Percentiles rank a stretch among this genome's conserved stretches.
Evolutionary conservation across 2,888 invertebrate genomes (phyloP).

Genomic region (Chrysotoxum bicinctum): DNA sequence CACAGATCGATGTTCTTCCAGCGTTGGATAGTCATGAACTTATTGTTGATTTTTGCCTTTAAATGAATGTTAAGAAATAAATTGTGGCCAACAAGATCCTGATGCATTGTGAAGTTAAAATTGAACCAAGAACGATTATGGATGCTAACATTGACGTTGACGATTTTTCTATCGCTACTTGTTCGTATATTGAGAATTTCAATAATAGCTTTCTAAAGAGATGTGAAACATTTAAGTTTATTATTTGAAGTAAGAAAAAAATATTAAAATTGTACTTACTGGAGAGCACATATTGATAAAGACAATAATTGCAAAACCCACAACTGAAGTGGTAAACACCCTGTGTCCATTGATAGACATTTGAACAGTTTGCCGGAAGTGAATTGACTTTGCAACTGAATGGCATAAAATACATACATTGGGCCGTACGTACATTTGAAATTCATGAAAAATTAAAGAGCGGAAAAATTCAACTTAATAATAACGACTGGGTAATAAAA

Average conservation of each 20-base stretch:
- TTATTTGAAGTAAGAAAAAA: background rate
- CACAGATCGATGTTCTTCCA: slow-evolving; percentile 62
- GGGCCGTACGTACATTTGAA: background rate
- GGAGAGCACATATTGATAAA: slow-evolving; percentile 2
- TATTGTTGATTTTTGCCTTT: slow-evolving; percentile 10
- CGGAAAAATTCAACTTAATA: slow-evolving; percentile 3
- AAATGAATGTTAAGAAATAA: slow-evolving; percentile 42
- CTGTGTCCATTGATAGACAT: slow-evolving; percentile 12
- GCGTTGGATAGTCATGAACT: slow-evolving; percentile 23
- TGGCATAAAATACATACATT: background rate
- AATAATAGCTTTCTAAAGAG: slow-evolving; percentile 32
- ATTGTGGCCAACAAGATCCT: slow-evolving; percentile 39
- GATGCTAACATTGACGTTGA: slow-evolving; percentile 28
- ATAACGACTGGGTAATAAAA: background rate
- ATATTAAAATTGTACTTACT: background rate
- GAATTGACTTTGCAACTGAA: background rate
- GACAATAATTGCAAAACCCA: slow-evolving; percentile 3
- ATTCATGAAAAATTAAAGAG: background rate
- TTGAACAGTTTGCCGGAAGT: background rate
- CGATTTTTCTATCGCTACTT: slow-evolving; percentile 27
- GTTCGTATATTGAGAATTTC: slow-evolving; percentile 39
- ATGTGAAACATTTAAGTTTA: background rate
- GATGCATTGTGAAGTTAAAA: slow-evolving; percentile 41
- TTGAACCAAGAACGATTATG: slow-evolving; percentile 34
- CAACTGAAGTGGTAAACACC: background rate